Conservation (phyloP, 2,797 vertebrate species). For the Triplophysa yarkandensis region DNA sequence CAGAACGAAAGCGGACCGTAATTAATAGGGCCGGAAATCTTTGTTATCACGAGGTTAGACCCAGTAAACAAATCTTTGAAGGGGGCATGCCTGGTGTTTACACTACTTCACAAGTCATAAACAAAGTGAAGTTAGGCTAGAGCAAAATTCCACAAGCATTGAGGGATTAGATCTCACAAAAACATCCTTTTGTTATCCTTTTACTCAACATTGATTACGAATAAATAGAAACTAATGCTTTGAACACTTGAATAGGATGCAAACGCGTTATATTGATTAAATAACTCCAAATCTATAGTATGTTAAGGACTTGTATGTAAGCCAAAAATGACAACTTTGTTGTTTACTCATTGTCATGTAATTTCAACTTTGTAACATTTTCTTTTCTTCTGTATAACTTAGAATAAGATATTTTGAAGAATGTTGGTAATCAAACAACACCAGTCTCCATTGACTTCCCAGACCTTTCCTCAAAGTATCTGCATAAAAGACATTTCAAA, state of each 20-base stretch:
- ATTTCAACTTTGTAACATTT: no score
- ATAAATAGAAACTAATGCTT: neutral
- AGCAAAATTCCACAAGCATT: conserved; percentile 43
- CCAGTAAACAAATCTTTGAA: conserved; percentile 57
- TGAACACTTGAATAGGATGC: neutral
- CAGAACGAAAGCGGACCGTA: conserved; percentile 62
- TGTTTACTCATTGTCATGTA: no score
- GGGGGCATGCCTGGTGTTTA: conserved; percentile 45
- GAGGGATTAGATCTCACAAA: conserved; percentile 15
- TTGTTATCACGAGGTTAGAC: conserved; percentile 39
- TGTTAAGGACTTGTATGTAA: no score
- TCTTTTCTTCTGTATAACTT: no score
- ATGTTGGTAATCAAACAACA: no score
- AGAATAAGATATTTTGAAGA: no score
- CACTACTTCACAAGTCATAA: conserved; percentile 55
- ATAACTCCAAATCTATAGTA: no score
- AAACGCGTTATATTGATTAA: neutral
- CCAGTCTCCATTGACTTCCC: no score
- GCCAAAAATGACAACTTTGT: no score
- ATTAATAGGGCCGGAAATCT: conserved; percentile 62
- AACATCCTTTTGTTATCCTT: neutral
- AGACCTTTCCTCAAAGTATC: no score
- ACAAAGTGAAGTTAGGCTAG: conserved; percentile 44
- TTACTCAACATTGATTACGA: neutral
- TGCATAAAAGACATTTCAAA: no score